Conservation (phyloP, 2,797 vertebrate genomes). For the Platyrinchus mystaceus region DNA sequence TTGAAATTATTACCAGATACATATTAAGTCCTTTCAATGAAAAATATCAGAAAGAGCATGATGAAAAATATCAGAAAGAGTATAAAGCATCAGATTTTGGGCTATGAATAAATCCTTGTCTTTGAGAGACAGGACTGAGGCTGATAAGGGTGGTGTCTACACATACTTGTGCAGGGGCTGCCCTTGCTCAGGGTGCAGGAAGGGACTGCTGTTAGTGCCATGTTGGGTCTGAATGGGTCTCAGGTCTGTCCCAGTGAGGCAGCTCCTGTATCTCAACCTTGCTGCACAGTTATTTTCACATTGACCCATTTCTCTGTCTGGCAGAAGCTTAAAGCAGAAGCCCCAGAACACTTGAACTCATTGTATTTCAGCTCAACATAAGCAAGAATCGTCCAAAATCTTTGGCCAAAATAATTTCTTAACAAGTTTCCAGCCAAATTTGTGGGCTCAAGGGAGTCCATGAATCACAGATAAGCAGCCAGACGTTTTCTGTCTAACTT, state of each 20-base stretch:
- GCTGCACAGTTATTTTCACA: background rate
- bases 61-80: background rate
- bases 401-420: conserved; percentile 29
- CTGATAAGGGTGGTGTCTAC: background rate
- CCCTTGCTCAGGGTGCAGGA: background rate
- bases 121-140: background rate
- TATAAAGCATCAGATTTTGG: background rate
- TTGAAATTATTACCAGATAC: background rate
- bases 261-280: background rate
- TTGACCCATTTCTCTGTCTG: background rate
- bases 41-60: background rate
- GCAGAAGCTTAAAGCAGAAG: conserved; percentile 29
- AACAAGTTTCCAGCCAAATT: conserved; percentile 32
- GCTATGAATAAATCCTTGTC: background rate
- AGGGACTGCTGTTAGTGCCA: background rate
- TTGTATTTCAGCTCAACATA: background rate
- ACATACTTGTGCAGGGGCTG: background rate
- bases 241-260: background rate
- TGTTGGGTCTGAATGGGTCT: accelerated
- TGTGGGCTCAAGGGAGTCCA: background rate
- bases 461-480: background rate
- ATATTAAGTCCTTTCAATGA: background rate
- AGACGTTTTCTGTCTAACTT: background rate
- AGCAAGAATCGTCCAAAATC: background rate
- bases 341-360: conserved; percentile 8